Evolutionary conservation across 2,113 vertebrate species (phyloP).

Genomic region (Scalopus aquaticus): DNA sequence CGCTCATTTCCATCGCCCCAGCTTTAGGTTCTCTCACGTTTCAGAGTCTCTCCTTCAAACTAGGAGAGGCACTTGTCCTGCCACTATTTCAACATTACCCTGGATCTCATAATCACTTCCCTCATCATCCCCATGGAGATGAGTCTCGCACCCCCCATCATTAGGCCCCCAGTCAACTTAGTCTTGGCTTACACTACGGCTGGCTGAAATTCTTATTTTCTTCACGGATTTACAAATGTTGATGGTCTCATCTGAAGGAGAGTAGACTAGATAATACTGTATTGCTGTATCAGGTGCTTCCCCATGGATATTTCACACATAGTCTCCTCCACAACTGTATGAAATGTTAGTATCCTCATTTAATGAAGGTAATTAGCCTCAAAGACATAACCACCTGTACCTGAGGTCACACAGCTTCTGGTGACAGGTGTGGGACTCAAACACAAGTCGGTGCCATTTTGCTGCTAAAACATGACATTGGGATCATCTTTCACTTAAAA

Average conservation of each 20-base stretch:
- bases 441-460: not conserved
- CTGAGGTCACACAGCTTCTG: not conserved
- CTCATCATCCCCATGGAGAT: not conserved
- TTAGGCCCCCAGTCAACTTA: not conserved
- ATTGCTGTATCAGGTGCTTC: not conserved
- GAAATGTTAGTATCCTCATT: not conserved
- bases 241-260: not conserved
- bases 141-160: not conserved
- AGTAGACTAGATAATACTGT: not conserved
- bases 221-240: not conserved
- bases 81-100: not conserved
- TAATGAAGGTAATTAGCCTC: not conserved
- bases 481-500: not conserved
- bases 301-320: not conserved
- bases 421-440: not conserved
- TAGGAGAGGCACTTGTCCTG: not conserved
- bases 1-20: not conserved
- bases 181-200: not conserved
- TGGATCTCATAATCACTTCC: not conserved
- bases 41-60: not conserved
- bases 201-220: not conserved
- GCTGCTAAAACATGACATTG: not conserved
- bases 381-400: not conserved
- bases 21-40: not conserved
- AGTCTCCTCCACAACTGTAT: not conserved